Percentiles rank a stretch among this genome's conserved stretches.
These are phyloP conservation scores for Apis cerana DNA, from an alignment of 1,140 invertebrate genomes.

Conservation along the genomic window DNA sequence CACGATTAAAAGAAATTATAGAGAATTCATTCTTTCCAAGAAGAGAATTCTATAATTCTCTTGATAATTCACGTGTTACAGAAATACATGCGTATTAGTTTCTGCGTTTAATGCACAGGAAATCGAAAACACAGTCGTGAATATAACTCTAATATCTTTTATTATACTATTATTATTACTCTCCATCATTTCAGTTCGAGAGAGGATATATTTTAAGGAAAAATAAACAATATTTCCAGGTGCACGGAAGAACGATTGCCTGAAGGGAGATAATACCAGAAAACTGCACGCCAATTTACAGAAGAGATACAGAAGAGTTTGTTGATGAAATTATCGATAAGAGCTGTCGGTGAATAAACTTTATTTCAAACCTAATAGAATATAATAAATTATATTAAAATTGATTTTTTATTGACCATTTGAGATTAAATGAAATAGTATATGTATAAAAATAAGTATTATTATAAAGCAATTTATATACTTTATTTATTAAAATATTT, in stretches of 20 bases:
- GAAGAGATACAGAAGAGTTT: neutral
- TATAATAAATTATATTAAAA: neutral
- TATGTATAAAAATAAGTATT: neutral
- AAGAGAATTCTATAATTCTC: no score
- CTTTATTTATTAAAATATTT: no score
- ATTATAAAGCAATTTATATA: neutral
- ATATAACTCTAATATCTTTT: neutral
- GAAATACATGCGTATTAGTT: no score
- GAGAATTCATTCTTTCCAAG: no score
- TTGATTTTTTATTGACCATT: neutral
- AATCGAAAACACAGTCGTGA: neutral
- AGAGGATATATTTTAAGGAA: neutral
- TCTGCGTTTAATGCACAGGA: no score
- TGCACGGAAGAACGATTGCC: neutral
- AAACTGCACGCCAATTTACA: neutral
- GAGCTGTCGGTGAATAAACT: neutral
- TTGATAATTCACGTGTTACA: neutral
- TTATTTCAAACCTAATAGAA: neutral
- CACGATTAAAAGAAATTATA: no score
- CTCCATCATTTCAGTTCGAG: neutral
- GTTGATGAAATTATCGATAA: neutral
- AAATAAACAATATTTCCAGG: slow-evolving; percentile 1
- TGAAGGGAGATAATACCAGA: neutral
- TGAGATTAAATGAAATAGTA: neutral
- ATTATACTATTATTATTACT: neutral